Evolutionary conservation across 2,888 invertebrate species (phyloP).

Genomic region (Apodemia hepburni): DNA sequence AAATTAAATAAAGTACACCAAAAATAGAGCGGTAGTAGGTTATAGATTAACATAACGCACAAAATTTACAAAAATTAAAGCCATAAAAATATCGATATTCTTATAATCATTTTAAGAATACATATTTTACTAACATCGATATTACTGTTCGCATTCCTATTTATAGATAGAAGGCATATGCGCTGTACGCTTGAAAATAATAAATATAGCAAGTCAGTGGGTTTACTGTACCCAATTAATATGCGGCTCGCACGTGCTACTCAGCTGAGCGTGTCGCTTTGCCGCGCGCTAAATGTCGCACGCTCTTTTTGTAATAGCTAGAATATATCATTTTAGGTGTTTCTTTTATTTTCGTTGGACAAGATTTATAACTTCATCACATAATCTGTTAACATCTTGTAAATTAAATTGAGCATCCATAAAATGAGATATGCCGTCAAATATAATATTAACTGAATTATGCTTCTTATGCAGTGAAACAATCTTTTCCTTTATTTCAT

Average conservation of each 20-base stretch:
- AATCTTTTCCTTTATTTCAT: conserved; percentile 59
- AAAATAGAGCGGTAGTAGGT: no score
- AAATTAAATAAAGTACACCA: no score
- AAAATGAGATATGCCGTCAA: conserved; percentile 87
- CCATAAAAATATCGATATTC: background rate
- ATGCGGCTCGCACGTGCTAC: conserved; percentile 57
- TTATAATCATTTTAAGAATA: background rate
- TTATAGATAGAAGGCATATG: conserved; percentile 3
- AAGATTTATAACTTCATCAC: conserved; percentile 63
- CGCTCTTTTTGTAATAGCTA: conserved; percentile 31
- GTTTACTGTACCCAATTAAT: conserved; percentile 61
- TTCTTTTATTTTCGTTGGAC: conserved; percentile 46
- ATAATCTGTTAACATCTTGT: conserved; percentile 71
- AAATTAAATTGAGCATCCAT: conserved; percentile 82
- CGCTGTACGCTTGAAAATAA: conserved; percentile 9
- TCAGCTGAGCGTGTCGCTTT: conserved; percentile 29
- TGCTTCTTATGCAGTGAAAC: conserved; percentile 49
- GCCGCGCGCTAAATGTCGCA: conserved; percentile 31
- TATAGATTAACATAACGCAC: background rate
- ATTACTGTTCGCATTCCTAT: background rate
- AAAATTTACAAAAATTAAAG: no score
- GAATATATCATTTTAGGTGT: conserved; percentile 32
- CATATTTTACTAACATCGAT: background rate
- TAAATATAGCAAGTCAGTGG: conserved; percentile 33
- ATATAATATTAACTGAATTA: conserved; percentile 77